These are phyloP conservation scores for Campylomormyrus numenius DNA, from an alignment of 2,113 vertebrate species.

Conservation along the genomic window DNA sequence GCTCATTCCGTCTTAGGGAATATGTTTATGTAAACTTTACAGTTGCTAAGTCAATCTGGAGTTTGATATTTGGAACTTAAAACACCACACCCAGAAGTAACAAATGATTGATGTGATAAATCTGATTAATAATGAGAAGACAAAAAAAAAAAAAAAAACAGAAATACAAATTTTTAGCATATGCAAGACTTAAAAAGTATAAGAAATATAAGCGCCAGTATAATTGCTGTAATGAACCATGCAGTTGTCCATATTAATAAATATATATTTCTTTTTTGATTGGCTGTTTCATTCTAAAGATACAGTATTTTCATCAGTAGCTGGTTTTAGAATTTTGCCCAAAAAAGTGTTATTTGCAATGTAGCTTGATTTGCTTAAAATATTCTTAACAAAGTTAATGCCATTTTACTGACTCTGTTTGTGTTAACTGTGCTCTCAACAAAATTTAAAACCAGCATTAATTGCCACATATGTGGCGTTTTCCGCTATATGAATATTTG, in stretches of 20 bases:
- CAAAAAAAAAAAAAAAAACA: not conserved
- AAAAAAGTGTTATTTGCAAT: not conserved
- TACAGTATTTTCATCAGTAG: not conserved
- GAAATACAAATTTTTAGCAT: not conserved
- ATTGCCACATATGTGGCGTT: not conserved
- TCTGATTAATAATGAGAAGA: not conserved
- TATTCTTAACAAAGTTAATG: not conserved
- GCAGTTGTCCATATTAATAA: not conserved
- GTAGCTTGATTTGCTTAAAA: not conserved
- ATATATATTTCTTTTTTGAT: not conserved
- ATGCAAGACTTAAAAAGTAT: not conserved
- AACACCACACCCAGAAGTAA: not conserved
- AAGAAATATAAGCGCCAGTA: not conserved
- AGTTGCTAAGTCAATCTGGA: not conserved
- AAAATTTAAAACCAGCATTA: not conserved
- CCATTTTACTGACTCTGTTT: not conserved
- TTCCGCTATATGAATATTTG: not conserved
- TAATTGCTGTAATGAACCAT: not conserved
- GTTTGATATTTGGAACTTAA: not conserved
- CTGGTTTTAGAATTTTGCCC: not conserved
- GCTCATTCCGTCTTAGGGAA: not conserved
- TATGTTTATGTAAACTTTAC: not conserved
- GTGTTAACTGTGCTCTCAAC: not conserved
- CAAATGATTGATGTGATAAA: not conserved
- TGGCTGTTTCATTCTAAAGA: not conserved